phyloP scores from a whole-genome alignment of 2,113 vertebrate genomes.

The Ondatra zibethicus region DNA sequence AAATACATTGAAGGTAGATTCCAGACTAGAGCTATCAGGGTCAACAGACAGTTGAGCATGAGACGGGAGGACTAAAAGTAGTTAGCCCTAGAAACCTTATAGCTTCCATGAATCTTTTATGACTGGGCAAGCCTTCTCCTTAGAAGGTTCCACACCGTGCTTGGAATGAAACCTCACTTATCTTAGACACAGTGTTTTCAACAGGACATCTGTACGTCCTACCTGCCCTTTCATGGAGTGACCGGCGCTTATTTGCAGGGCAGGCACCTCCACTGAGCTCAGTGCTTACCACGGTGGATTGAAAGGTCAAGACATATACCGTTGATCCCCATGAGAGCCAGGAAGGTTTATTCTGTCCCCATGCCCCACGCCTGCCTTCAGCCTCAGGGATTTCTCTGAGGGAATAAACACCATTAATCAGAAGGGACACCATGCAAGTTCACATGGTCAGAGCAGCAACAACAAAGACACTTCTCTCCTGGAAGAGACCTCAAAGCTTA shows the following conservation, averaged over 20 bases:
- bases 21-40: constrained; percentile 36
- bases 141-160: neutral
- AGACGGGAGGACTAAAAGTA: constrained; percentile 32
- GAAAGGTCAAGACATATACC: constrained; percentile 3
- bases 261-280: constrained; percentile 11
- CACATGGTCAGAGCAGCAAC: constrained; percentile 3
- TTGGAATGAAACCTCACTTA: constrained; percentile 46
- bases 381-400: constrained; percentile 45
- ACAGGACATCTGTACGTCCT: neutral
- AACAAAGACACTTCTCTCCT: neutral
- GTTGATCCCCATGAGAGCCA: neutral
- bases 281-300: constrained; percentile 10
- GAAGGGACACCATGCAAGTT: constrained; percentile 56
- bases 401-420: constrained; percentile 62
- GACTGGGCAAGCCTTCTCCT: neutral
- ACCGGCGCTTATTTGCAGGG: neutral
- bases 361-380: constrained; percentile 36
- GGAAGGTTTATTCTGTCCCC: constrained; percentile 48
- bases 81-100: constrained; percentile 54
- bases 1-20: constrained; percentile 55
- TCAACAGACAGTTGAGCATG: neutral
- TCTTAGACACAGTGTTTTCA: constrained; percentile 41
- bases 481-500: constrained; percentile 55
- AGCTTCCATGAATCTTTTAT: constrained; percentile 62
- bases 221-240: neutral